phyloP scores from a whole-genome alignment of 1,140 invertebrate species.

The Drosophila teissieri region DNA sequence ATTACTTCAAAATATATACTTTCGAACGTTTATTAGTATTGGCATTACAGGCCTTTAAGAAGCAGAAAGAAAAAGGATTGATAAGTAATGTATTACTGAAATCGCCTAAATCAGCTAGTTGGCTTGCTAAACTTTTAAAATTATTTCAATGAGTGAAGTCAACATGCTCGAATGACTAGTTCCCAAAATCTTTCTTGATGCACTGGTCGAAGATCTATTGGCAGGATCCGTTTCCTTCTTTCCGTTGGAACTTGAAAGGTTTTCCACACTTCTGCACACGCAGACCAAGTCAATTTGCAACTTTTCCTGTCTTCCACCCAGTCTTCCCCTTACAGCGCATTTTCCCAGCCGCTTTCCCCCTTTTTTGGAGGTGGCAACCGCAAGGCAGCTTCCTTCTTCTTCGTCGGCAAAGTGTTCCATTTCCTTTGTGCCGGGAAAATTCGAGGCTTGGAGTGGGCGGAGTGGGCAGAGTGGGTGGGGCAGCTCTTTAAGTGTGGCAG shows the following conservation, averaged over 20 bases:
- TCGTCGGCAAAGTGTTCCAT: slow-evolving; percentile 64
- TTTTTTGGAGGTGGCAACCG: slow-evolving; percentile 20
- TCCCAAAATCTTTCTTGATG: neutral
- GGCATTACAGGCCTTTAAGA: too few relatives aligned
- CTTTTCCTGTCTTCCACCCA: slow-evolving; percentile 35
- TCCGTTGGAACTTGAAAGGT: slow-evolving; percentile 49
- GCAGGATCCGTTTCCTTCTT: slow-evolving; percentile 42
- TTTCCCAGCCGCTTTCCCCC: slow-evolving; percentile 5
- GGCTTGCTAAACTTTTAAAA: too few relatives aligned
- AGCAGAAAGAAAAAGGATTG: too few relatives aligned
- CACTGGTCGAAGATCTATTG: slow-evolving; percentile 16
- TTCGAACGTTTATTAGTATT: too few relatives aligned
- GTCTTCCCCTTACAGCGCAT: neutral
- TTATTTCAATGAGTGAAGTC: too few relatives aligned
- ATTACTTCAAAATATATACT: too few relatives aligned
- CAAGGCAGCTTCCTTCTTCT: slow-evolving; percentile 40
- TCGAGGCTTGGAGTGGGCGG: neutral
- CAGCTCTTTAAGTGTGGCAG: slow-evolving; percentile 57
- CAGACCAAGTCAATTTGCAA: slow-evolving; percentile 66
- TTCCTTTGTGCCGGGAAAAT: slow-evolving; percentile 62
- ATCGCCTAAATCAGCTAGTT: too few relatives aligned
- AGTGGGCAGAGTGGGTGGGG: neutral
- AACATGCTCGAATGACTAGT: neutral
- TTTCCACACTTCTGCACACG: slow-evolving; percentile 17
- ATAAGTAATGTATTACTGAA: too few relatives aligned